Evolutionary conservation across 2,113 vertebrate genomes (phyloP), one percentile per base, ranked within the genome.

Genomic region (Oryzias woworae): DNA sequence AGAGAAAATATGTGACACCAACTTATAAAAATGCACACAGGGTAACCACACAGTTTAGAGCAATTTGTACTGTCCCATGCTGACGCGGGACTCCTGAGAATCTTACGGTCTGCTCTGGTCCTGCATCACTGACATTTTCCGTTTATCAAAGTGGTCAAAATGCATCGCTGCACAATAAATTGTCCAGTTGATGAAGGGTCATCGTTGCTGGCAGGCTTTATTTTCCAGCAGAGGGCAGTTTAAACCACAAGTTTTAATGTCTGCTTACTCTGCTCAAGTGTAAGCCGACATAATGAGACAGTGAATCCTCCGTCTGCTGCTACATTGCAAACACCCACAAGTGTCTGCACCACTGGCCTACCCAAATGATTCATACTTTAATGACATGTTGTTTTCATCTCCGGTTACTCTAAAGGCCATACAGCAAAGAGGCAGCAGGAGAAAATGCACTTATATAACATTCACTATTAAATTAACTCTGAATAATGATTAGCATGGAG

Each of bases 201-300:
- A 53, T 73, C 41, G 3, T 13, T 61, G 73, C 36, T 70, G 81
- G 59, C 36, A 4, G 56, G 24, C 22, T 43, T 14, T 51, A 13
- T 54, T 24, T 36, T 31, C 80, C 86, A 82, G 75, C 71, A 88
- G 86, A 77, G 78, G 84, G 82, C 82, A 73, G 71, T 48, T 80
- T 68, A 58, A 70, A 54, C 69, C 77, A 57, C 71, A 66, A 36
- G 51, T 26, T 17, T 43, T 14, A 36, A 36, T 36, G 5, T 45
- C 23, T 64, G 23, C 24, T 17, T 1, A n/a, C 31, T n/a, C 41
- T 31, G 15, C 54, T 57, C 12, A 36, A 46, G 31, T 57, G 26
- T 13, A 57, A 50, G 46, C 41, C 62, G 57, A 80, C 74, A 69
- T 2, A 7, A 55, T 66, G 61, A 75, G 66, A 72, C 67, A 62